Base-by-base conservation (phyloP, 2,888 invertebrate species). In the Papilio protenor region DNA sequence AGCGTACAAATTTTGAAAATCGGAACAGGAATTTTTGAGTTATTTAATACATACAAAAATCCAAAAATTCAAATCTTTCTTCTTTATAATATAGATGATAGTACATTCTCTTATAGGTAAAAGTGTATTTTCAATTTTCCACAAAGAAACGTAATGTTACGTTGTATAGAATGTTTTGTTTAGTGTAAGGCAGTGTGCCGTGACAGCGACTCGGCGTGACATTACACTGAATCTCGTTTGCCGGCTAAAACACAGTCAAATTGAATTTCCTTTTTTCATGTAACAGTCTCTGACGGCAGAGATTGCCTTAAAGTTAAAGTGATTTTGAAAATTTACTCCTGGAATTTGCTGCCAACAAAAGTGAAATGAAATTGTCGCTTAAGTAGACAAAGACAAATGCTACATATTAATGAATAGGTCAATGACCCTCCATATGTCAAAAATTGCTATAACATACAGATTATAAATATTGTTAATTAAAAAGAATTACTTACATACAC, bases 241-340 rank as follows among this genome's bases (percentile, higher is more conserved):
- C 75, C 61, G 75, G 64, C 75, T 75, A 75, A 75, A 66, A 66
- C 33, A 75, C 64, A 75, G 61, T 75, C 52, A 75, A 75, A 75
- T 75, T 75, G 75, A 75, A 75, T 75, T 75, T 75, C 6, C 49
- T 75, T 75, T 74, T 75, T 66, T 75, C 61, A 33, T 75, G 49
- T 64, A 64, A 66, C 75, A 66, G 33, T 52, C 52, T 75, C 66
- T 75, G 75, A 75, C 66, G 75, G 52, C 33, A 33, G 66, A 64
- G 49, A 74, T 74, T 75, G 75, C n/a, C 49, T 75, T 75, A 73
- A 61, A 73, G 73, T 73, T 61, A 74, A 74, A 49, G 47, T 74
- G 49, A 49, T 61, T 74, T 47, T 18, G 61, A 52, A 49, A 75
- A 66, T 27, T 49, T 75, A 52, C 49, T 49, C 6, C 52, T 64